These are phyloP conservation scores for Elephantulus edwardii DNA, from an alignment of 2,113 vertebrate genomes.

Conservation along the genomic window DNA sequence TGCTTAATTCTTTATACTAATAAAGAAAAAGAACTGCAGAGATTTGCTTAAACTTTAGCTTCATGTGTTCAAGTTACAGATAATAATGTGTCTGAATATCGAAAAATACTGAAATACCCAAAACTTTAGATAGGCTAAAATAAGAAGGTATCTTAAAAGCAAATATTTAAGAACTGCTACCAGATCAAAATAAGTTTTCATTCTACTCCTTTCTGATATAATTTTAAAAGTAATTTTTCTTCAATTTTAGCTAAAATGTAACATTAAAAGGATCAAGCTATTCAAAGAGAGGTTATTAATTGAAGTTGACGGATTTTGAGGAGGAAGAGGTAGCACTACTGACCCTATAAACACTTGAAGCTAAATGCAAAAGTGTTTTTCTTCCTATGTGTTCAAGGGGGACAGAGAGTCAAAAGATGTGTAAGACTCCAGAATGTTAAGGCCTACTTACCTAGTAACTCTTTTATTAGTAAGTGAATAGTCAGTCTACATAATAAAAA, in stretches of 20 bases:
- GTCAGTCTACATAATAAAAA: no score
- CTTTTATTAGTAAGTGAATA: neutral
- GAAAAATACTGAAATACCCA: constrained; percentile 32
- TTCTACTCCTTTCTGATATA: neutral
- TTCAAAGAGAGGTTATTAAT: neutral
- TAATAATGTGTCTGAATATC: neutral
- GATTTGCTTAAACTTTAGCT: constrained; percentile 29
- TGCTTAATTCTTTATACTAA: neutral
- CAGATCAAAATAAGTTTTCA: constrained; percentile 5
- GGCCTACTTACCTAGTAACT: neutral
- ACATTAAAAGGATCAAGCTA: neutral
- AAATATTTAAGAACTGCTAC: neutral
- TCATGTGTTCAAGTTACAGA: constrained; percentile 9
- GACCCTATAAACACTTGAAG: neutral
- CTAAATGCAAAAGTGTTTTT: neutral
- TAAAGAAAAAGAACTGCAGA: neutral
- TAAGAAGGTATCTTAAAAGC: neutral
- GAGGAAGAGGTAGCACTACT: neutral
- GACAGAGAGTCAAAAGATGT: neutral
- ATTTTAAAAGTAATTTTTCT: constrained; percentile 12
- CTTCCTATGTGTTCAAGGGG: neutral
- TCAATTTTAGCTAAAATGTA: constrained; percentile 31
- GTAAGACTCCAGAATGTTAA: constrained; percentile 25
- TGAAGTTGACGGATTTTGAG: neutral
- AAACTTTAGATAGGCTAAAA: constrained; percentile 36